phyloP scores from a whole-genome alignment of 2,797 vertebrate genomes.

The Acanthurus lineatus region DNA sequence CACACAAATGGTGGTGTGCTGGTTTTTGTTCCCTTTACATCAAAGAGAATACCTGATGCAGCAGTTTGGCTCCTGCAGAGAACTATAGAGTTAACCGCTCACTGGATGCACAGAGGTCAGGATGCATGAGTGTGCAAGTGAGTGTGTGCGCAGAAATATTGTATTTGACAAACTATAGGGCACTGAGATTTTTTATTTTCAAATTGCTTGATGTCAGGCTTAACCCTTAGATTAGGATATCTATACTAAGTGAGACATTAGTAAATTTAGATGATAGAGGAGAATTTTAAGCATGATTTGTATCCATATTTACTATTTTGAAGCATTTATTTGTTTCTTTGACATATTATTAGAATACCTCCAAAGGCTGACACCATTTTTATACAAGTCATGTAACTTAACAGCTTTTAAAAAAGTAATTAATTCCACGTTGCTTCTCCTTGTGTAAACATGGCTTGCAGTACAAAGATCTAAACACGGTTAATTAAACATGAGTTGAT shows the following conservation, averaged over 20 bases:
- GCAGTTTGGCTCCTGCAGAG: slow-evolving; percentile 68
- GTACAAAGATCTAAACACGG: not conserved
- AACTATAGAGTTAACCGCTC: slow-evolving; percentile 61
- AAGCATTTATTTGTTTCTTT: not conserved
- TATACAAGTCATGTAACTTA: not conserved
- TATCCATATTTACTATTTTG: not conserved
- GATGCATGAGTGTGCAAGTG: slow-evolving; percentile 21
- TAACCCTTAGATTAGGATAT: not conserved
- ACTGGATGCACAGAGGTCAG: slow-evolving; percentile 36
- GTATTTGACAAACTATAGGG: slow-evolving; percentile 5
- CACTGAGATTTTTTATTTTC: not conserved
- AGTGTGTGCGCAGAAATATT: slow-evolving; percentile 16
- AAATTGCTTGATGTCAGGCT: not conserved
- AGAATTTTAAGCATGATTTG: not conserved
- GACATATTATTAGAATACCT: not conserved
- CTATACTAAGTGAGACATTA: not conserved
- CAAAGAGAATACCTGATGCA: slow-evolving; percentile 77
- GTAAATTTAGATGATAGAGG: not conserved
- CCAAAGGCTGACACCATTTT: not conserved
- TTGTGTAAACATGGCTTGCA: not conserved
- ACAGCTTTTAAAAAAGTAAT: not conserved
- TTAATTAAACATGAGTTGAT: not conserved
- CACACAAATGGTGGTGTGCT: slow-evolving; percentile 37
- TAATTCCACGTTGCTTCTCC: not conserved
- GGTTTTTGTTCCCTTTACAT: slow-evolving; percentile 67